These are phyloP conservation scores for Chymomyza procnemis DNA, from an alignment of 2,888 invertebrate genomes.

Conservation along the genomic window DNA sequence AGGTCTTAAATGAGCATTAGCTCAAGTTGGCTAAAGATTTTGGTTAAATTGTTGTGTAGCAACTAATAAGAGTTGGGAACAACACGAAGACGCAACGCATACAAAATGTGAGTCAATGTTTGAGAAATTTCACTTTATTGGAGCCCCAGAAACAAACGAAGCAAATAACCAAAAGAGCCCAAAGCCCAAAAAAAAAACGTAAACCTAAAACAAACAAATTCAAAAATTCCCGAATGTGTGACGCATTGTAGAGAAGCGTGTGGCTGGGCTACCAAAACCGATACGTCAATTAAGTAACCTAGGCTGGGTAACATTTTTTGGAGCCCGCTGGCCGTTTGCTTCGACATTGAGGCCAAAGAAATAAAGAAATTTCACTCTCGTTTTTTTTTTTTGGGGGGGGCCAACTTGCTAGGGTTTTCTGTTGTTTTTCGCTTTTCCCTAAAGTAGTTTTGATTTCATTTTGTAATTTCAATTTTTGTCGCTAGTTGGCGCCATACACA, in stretches of 20 bases:
- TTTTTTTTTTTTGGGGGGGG: slow-evolving; percentile 33
- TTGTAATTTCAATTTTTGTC: not conserved
- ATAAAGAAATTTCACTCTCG: slow-evolving; percentile 64
- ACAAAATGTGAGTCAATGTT: slow-evolving; percentile 62
- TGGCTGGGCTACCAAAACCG: too few species aligned
- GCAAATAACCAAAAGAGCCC: too few species aligned
- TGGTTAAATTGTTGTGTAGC: not conserved
- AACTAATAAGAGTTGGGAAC: too few species aligned
- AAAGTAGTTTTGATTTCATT: not conserved
- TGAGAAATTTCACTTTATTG: slow-evolving; percentile 60
- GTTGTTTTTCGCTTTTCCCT: not conserved
- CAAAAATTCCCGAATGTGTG: not conserved
- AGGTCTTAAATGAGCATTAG: not conserved
- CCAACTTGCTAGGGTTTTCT: not conserved
- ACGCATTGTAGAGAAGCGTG: too few species aligned
- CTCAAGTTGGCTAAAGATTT: not conserved
- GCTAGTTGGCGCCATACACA: not conserved
- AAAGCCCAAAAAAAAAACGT: not conserved
- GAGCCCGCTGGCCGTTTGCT: not conserved
- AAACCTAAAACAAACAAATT: not conserved
- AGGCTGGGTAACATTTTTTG: slow-evolving; percentile 5
- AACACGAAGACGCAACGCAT: too few species aligned
- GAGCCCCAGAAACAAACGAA: not conserved
- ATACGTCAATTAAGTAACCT: slow-evolving; percentile 61
- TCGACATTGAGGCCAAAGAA: not conserved